A percentile compares a stretch with the other conserved stretches of the same genome.
Evolutionary conservation across 1,140 invertebrate species (phyloP).

Genomic region (Rhyzopertha dominica): DNA sequence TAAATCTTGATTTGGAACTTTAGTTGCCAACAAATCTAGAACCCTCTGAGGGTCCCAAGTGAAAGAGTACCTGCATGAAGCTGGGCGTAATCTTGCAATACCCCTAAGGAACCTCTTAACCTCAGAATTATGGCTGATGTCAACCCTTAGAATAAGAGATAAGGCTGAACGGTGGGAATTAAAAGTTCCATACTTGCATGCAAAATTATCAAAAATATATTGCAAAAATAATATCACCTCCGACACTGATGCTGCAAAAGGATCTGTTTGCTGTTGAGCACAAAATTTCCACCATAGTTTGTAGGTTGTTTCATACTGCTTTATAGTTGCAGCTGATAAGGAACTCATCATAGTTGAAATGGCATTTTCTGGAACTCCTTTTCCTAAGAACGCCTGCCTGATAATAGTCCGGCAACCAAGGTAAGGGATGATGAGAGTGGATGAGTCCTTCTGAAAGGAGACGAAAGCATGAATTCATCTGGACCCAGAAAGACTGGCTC

Average conservation of each 20-base stretch:
- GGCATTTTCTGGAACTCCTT: neutral
- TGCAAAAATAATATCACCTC: conserved; percentile 8
- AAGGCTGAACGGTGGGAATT: conserved; percentile 6
- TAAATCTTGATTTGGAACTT: neutral
- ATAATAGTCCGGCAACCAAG: conserved; percentile 5
- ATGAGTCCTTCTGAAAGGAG: conserved; percentile 8
- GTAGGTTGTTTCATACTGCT: neutral
- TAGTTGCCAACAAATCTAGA: neutral
- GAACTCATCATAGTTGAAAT: conserved; percentile 2
- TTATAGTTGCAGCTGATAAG: conserved; percentile 3
- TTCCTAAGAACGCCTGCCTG: too few species aligned
- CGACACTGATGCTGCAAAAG: neutral
- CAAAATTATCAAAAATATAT: conserved; percentile 9
- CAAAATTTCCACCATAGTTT: conserved; percentile 14
- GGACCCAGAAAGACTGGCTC: conserved; percentile 12
- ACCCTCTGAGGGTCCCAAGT: conserved; percentile 11
- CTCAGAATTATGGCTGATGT: neutral
- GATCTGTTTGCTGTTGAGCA: neutral
- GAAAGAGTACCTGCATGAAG: neutral
- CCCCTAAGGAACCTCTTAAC: conserved; percentile 9
- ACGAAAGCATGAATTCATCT: neutral
- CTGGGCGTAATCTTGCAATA: neutral
- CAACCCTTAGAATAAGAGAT: neutral
- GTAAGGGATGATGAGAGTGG: neutral
- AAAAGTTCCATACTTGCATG: neutral